Evolutionary conservation across 2,888 invertebrate genomes (phyloP), one percentile per base, ranked within the genome.

Genomic region (Torymus aiolomorphi): DNA sequence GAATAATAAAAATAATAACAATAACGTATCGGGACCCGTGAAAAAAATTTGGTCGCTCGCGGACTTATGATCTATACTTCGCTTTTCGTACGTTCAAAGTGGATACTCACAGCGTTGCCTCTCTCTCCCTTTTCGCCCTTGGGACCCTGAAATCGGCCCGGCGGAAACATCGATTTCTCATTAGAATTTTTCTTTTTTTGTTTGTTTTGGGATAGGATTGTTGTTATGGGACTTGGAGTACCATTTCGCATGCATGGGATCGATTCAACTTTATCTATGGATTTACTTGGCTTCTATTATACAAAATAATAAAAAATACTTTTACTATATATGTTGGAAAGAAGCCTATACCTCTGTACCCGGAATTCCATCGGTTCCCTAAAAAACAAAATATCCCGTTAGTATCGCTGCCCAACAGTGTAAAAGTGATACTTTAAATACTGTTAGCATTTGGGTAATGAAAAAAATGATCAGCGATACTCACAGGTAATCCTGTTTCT

Each of bases 361-460:
- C 87, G 97, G 97, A 90, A 97, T 97, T 88, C 97, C 97, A 91
- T 97, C 97, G 82, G 97, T 97, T 88, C 97, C 97, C 97, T 97
- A 93, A 89, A 84, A 86, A 18, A 31, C 62, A 69, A 57, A 65
- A 56, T 61, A 16, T 56, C 51, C 8, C 49, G 4, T 56, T 18
- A 49, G 16, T 63, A 54, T 13, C 10, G 11, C 31, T 20, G 31
- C n/a, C 20, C 14, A 51, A 24, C n/a, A 67, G n/a, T 18, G 52
- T 56, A 56, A 20, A 14, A 52, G 2, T 4, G 16, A 31, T 51
- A 13, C 13, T 72, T 72, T 14, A 20, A n/a, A 20, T 11, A 18
- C 51, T 42, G n/a, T 73, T 51, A 31, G 1, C 8, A 49, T 54
- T 56, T 14, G 54, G n/a, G 31, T 16, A 11, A 8, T 5, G 14